A percentile compares a stretch with the other conserved stretches of the same genome.
Evolutionary conservation across 2,797 vertebrate species (phyloP).

Genomic region (Poeciliopsis paucimaculata): DNA sequence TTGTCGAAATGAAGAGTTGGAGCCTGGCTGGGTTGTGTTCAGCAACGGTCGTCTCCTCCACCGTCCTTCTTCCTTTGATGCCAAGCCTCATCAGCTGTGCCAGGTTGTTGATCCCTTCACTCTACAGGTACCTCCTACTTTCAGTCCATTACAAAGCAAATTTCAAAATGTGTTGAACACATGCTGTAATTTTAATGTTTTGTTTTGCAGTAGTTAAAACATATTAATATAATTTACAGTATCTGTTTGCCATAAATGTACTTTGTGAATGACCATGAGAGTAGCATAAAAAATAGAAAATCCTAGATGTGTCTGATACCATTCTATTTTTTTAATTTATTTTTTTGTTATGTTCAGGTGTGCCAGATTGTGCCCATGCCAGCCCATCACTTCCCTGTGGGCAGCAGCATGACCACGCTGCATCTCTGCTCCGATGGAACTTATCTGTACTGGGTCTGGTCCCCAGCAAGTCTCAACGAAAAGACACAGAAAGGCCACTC

Average conservation of each 20-base stretch:
- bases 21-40: slow-evolving; percentile 94
- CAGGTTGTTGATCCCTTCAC: slow-evolving; percentile 96
- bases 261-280: neutral
- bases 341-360: slow-evolving; percentile 79
- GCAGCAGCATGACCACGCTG: slow-evolving; percentile 95
- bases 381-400: slow-evolving; percentile 92
- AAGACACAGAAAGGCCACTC: slow-evolving; percentile 99
- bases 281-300: neutral
- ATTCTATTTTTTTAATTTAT: neutral
- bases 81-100: slow-evolving; percentile 97
- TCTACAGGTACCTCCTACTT: slow-evolving; percentile 86
- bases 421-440: slow-evolving; percentile 97
- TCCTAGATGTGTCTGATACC: neutral
- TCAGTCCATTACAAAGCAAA: neutral
- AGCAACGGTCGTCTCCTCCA: slow-evolving; percentile 89
- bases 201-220: neutral
- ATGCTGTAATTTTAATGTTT: neutral
- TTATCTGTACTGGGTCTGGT: slow-evolving; percentile 99
- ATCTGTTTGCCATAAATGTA: neutral
- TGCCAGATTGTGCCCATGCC: slow-evolving; percentile 95
- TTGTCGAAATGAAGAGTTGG: slow-evolving; percentile 96
- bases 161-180: neutral
- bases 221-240: neutral
- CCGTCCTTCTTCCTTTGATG: slow-evolving; percentile 94
- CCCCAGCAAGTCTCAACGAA: slow-evolving; percentile 96